Conservation (phyloP, 2,113 vertebrate species). For the Bujurquina vittata region DNA sequence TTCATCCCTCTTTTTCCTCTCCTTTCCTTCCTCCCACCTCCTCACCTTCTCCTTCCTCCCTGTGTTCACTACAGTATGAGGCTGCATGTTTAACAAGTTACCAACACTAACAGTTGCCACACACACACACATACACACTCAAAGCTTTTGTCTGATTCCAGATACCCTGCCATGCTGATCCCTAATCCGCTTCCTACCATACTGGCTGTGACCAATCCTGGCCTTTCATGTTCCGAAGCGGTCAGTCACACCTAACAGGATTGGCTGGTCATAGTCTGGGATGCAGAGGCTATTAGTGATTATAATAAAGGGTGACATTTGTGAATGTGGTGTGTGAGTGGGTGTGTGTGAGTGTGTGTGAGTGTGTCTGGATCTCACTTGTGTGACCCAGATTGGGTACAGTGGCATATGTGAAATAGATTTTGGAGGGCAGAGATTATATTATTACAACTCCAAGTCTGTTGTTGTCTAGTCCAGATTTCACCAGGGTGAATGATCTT, state of each 20-base stretch:
- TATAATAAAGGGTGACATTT: conserved; percentile 59
- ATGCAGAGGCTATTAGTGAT: conserved; percentile 58
- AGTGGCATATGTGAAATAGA: conserved; percentile 25
- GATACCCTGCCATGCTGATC: conserved; percentile 56
- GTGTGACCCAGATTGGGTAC: conserved; percentile 62
- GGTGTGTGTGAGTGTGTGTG: conserved; percentile 20
- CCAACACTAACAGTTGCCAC: conserved; percentile 28
- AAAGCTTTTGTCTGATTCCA: conserved; percentile 61
- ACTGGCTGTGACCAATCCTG: conserved; percentile 71
- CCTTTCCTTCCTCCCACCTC: neutral
- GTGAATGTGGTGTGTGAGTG: conserved; percentile 10
- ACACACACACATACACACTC: neutral
- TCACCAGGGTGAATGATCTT: neutral
- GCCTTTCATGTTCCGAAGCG: conserved; percentile 65
- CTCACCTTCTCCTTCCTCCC: too few species aligned
- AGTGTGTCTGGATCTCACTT: conserved; percentile 33
- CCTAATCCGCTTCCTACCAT: conserved; percentile 73
- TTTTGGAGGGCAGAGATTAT: conserved; percentile 32
- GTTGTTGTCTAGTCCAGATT: conserved; percentile 36
- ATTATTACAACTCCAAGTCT: conserved; percentile 28
- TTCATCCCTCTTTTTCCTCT: neutral
- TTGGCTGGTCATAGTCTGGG: conserved; percentile 65
- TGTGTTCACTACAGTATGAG: neutral
- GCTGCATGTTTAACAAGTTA: conserved; percentile 21
- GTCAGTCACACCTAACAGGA: conserved; percentile 73